phyloP scores from a whole-genome alignment of 2,113 vertebrate genomes.

The Podilymbus podiceps region DNA sequence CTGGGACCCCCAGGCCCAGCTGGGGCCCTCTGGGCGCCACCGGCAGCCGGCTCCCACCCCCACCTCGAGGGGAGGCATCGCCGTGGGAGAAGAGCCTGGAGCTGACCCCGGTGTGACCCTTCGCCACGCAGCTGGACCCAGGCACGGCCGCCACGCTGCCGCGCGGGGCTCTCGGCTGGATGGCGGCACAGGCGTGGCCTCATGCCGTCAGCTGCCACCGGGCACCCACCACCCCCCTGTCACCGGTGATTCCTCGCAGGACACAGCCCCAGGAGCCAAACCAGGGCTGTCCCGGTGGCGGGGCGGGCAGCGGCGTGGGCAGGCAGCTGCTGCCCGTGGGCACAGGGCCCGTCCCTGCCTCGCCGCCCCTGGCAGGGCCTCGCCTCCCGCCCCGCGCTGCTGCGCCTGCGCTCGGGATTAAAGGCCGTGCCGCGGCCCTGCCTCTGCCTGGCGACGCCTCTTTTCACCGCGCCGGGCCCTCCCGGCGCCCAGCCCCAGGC shows the following conservation, averaged over 20 bases:
- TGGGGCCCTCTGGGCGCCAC: rapidly evolving
- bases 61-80: rapidly evolving
- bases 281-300: rapidly evolving
- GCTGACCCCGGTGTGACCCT: rapidly evolving
- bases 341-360: rapidly evolving
- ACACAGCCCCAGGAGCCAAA: rapidly evolving
- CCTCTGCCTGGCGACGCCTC: neutral
- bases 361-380: rapidly evolving
- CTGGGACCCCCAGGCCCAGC: neutral
- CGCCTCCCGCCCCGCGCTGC: neutral
- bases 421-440: neutral
- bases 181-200: rapidly evolving
- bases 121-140: rapidly evolving
- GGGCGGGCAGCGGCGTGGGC: rapidly evolving
- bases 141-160: rapidly evolving
- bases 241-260: rapidly evolving
- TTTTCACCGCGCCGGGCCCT: rapidly evolving
- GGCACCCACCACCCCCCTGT: rapidly evolving
- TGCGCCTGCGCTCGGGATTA: neutral
- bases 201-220: rapidly evolving
- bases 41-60: neutral
- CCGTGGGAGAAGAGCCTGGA: rapidly evolving
- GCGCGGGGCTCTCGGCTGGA: rapidly evolving
- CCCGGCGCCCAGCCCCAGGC: neutral
- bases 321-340: neutral